phyloP scores from a whole-genome alignment of 2,797 vertebrate species.

The Chaunax sp. region DNA sequence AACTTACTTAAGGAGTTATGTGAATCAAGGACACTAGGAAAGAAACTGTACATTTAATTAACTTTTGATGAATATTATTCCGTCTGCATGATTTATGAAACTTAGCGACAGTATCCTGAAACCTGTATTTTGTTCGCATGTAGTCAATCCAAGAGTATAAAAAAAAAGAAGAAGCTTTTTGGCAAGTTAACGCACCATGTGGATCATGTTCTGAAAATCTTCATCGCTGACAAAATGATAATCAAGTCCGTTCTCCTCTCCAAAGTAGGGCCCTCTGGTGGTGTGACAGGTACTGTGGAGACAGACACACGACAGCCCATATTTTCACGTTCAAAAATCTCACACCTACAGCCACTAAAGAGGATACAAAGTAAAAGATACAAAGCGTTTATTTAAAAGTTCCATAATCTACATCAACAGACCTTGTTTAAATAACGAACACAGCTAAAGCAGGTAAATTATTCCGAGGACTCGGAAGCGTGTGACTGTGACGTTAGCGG shows the following conservation, averaged over 20 bases:
- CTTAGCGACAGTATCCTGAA: background rate
- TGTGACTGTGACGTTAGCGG: background rate
- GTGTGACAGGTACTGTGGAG: constrained; percentile 89
- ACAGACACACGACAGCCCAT: constrained; percentile 2
- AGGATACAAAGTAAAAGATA: too few relatives aligned
- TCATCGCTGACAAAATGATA: constrained; percentile 91
- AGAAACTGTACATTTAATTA: constrained; percentile 15
- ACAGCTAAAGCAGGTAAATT: too few relatives aligned
- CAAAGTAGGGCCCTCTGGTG: constrained; percentile 88
- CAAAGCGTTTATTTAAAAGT: too few relatives aligned
- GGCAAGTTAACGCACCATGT: constrained; percentile 77
- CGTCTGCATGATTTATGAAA: constrained; percentile 1
- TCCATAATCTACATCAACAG: too few relatives aligned
- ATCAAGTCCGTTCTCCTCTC: constrained; percentile 90
- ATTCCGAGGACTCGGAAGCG: too few relatives aligned
- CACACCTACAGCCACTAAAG: constrained; percentile 16
- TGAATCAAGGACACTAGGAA: constrained; percentile 8
- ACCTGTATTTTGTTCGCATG: background rate
- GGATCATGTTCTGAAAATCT: constrained; percentile 87
- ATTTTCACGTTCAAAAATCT: constrained; percentile 9
- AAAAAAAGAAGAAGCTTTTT: background rate
- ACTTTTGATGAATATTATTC: background rate
- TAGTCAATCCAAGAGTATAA: background rate
- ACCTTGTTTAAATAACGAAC: too few relatives aligned
- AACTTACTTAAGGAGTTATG: constrained; percentile 20